Evolutionary conservation across 2,797 vertebrate species (phyloP).

Genomic region (Sebastes baramenuke): DNA sequence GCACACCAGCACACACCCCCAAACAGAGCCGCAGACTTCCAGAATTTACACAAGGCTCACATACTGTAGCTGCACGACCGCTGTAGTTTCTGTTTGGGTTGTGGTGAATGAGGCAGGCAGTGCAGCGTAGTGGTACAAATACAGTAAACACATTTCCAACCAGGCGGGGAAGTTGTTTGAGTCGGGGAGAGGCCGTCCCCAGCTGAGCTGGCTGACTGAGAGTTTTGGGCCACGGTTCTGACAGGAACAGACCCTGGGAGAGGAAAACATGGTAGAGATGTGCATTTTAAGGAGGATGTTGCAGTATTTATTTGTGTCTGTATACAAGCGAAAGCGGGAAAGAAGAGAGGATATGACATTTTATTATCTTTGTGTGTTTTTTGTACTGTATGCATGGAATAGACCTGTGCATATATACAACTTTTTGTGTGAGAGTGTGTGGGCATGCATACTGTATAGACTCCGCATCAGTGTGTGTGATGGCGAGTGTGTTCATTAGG

Average conservation of each 20-base stretch:
- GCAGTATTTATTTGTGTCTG: constrained; percentile 63
- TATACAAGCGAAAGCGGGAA: constrained; percentile 5
- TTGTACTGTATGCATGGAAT: not conserved
- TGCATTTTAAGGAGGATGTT: constrained; percentile 61
- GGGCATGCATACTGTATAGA: not conserved
- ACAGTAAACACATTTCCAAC: constrained; percentile 65
- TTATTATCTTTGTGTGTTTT: constrained; percentile 32
- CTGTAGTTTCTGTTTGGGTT: constrained; percentile 23
- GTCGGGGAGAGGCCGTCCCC: constrained; percentile 54
- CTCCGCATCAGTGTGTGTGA: not conserved
- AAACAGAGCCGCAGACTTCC: not conserved
- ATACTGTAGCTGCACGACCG: constrained; percentile 11
- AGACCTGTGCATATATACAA: not conserved
- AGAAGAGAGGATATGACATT: constrained; percentile 16
- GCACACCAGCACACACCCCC: not conserved
- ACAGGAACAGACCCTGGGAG: constrained; percentile 73
- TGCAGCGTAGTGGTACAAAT: constrained; percentile 55
- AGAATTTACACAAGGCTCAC: constrained; percentile 23
- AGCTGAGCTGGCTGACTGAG: constrained; percentile 77
- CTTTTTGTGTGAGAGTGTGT: not conserved
- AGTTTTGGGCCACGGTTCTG: constrained; percentile 78
- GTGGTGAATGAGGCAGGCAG: constrained; percentile 50
- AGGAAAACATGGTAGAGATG: constrained; percentile 46
- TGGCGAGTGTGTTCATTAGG: constrained; percentile 30
- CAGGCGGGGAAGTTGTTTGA: constrained; percentile 49